Evolutionary conservation across 92 coral and sea anemone species (phyloP).

Genomic region (Blastomussa wellsi): DNA sequence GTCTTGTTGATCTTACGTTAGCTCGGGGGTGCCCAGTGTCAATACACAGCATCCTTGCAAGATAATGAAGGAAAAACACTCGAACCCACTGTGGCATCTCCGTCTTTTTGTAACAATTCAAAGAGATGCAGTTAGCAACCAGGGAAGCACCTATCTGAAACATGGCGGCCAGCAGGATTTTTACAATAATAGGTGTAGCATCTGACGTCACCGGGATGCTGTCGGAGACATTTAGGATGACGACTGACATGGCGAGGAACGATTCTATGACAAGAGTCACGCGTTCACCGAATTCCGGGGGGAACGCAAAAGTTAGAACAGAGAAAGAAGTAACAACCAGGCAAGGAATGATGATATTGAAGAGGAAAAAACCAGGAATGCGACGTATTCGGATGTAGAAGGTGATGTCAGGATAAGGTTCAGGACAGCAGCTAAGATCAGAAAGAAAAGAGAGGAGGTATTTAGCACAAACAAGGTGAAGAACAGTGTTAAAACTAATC

Average conservation of each 20-base stretch:
- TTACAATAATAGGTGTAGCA: constrained; percentile 76
- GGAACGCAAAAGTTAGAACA: constrained; percentile 82
- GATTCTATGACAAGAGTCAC: constrained; percentile 91
- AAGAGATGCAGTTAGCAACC: constrained; percentile 70
- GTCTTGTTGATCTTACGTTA: constrained; percentile 42
- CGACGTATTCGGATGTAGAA: constrained; percentile 90
- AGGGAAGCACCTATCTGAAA: constrained; percentile 76
- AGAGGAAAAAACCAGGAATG: constrained; percentile 84
- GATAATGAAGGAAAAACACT: constrained; percentile 68
- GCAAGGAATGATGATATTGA: constrained; percentile 90
- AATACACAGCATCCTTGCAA: constrained; percentile 70
- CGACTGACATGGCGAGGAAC: constrained; percentile 87
- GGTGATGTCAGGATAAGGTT: constrained; percentile 85
- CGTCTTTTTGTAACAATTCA: constrained; percentile 65
- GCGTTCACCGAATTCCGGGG: constrained; percentile 94
- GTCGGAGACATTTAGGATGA: constrained; percentile 82
- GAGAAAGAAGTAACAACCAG: constrained; percentile 79
- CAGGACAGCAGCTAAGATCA: constrained; percentile 81
- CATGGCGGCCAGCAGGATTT: constrained; percentile 65
- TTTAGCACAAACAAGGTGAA: neutral
- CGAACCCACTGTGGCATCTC: constrained; percentile 80
- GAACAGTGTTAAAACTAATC: neutral
- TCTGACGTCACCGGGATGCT: constrained; percentile 88
- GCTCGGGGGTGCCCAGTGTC: constrained; percentile 38
- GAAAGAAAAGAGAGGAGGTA: neutral